Percentiles rank a stretch among this genome's conserved stretches.
Conservation (phyloP, 2,113 vertebrate genomes). For the Leucoraja erinaceus region DNA sequence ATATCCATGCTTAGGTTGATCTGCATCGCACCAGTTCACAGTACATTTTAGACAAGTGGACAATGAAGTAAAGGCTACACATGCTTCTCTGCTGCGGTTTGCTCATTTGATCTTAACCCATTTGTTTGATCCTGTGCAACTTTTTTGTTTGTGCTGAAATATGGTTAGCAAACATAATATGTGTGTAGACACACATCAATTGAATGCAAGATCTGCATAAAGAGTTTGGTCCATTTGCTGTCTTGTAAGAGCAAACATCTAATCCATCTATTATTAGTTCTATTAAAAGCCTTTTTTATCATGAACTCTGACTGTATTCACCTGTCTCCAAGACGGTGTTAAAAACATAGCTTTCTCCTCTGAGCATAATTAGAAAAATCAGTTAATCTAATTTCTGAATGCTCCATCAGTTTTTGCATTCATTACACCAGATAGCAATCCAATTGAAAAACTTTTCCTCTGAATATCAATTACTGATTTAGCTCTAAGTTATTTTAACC, state of each 20-base stretch:
- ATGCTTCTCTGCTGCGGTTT: not conserved
- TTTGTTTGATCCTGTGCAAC: not conserved
- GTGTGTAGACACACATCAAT: too few relatives aligned
- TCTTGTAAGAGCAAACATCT: not conserved
- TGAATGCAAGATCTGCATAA: not conserved
- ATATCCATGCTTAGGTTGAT: not conserved
- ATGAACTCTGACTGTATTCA: not conserved
- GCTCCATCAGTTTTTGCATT: not conserved
- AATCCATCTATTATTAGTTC: not conserved
- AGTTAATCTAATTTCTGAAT: constrained; percentile 4
- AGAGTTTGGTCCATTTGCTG: not conserved
- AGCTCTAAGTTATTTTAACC: not conserved
- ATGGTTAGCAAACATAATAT: not conserved
- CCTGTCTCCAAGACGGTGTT: not conserved
- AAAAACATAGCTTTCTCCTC: not conserved
- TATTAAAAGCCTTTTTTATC: not conserved
- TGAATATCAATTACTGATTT: not conserved
- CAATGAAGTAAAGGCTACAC: not conserved
- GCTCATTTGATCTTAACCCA: not conserved
- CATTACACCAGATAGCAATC: not conserved
- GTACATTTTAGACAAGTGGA: not conserved
- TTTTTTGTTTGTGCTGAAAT: not conserved
- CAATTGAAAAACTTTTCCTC: not conserved
- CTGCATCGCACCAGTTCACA: too few relatives aligned
- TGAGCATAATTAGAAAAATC: not conserved